Evolutionary conservation across 1,140 invertebrate genomes (phyloP).

Genomic region (Leptopilina clavipes): DNA sequence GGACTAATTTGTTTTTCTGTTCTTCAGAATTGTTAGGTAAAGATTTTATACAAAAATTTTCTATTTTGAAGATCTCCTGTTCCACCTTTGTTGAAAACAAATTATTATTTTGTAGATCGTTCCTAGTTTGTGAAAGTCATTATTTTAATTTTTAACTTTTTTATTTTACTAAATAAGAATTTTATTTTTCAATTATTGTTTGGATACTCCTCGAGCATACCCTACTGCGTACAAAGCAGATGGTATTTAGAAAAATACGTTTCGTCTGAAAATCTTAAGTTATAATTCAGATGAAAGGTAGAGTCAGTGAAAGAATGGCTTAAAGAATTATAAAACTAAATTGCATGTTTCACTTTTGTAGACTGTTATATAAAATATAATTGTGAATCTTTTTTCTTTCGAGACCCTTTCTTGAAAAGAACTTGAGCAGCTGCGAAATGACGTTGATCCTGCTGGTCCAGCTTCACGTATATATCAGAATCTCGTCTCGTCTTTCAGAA

Average conservation of each 20-base stretch:
- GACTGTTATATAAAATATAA: slow-evolving; percentile 5
- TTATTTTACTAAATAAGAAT: too few relatives aligned
- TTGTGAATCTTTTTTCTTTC: background rate
- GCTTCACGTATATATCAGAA: slow-evolving; percentile 45
- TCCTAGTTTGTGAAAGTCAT: too few relatives aligned
- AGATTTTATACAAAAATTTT: too few relatives aligned
- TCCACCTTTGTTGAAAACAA: too few relatives aligned
- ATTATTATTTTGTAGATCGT: too few relatives aligned
- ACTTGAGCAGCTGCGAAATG: slow-evolving; percentile 44
- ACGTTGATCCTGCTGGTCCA: slow-evolving; percentile 46
- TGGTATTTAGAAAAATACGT: background rate
- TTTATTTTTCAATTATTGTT: too few relatives aligned
- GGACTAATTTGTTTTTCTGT: too few relatives aligned
- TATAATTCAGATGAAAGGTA: background rate
- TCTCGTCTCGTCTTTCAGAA: slow-evolving; percentile 45
- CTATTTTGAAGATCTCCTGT: too few relatives aligned
- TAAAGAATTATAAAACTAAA: background rate
- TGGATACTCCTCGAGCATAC: too few relatives aligned
- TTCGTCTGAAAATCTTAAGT: background rate
- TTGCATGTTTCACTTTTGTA: background rate
- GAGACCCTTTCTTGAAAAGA: background rate
- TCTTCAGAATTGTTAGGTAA: too few relatives aligned
- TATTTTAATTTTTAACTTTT: too few relatives aligned
- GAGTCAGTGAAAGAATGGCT: background rate
- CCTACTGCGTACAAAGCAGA: too few relatives aligned